These are phyloP conservation scores for Cebus imitator DNA, from an alignment of 2,113 vertebrate genomes.

Conservation along the genomic window DNA sequence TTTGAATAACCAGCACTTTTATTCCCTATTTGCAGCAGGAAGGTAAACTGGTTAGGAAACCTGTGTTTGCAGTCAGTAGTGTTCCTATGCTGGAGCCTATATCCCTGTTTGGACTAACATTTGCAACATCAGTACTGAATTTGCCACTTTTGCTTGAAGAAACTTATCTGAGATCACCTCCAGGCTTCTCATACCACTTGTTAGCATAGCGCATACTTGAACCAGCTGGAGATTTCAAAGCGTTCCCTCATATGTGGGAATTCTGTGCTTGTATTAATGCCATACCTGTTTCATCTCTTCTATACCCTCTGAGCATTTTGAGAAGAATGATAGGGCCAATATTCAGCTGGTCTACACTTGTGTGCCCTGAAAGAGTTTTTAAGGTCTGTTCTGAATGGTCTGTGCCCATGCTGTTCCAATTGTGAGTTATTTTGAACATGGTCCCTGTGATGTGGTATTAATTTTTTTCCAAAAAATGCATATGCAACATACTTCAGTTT, in stretches of 20 bases:
- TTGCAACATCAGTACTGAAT: neutral
- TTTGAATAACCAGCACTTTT: slow-evolving; percentile 71
- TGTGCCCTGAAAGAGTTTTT: neutral
- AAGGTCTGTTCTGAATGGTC: neutral
- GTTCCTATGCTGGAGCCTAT: neutral
- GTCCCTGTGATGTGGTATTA: neutral
- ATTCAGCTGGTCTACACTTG: neutral
- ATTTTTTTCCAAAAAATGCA: neutral
- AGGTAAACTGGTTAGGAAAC: slow-evolving; percentile 60
- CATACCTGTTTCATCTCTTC: neutral
- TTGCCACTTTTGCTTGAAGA: neutral
- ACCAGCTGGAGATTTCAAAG: neutral
- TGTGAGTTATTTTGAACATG: neutral
- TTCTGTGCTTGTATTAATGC: neutral
- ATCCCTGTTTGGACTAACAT: neutral
- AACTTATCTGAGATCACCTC: neutral
- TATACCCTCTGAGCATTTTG: neutral
- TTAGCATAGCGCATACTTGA: neutral
- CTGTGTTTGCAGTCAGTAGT: slow-evolving; percentile 32
- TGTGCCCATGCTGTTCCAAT: neutral
- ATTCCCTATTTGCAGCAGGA: slow-evolving; percentile 51
- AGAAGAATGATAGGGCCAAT: neutral
- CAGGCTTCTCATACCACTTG: neutral
- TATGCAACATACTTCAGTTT: neutral
- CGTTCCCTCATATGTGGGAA: neutral